Conservation (phyloP, 2,797 vertebrate species). For the Rhodeus uyekii region DNA sequence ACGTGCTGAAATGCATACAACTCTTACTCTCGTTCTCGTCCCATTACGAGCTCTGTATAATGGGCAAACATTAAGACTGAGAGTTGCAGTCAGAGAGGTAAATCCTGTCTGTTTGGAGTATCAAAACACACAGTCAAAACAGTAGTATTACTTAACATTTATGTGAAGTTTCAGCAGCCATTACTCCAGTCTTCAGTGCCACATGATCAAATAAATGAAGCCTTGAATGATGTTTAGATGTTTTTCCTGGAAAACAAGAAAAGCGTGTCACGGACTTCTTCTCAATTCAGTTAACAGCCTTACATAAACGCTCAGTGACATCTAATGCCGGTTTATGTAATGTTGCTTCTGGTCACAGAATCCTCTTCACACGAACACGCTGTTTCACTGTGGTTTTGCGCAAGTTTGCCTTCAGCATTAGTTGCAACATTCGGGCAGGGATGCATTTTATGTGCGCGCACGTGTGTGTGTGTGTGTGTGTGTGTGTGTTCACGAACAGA, state of each 20-base stretch:
- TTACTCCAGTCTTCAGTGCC: not conserved
- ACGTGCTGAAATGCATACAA: not conserved
- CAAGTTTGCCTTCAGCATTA: slow-evolving; percentile 5
- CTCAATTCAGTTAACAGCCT: not conserved
- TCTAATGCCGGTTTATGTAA: slow-evolving; percentile 14
- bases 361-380: not conserved
- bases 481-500: no score
- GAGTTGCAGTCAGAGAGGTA: not conserved
- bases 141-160: no score
- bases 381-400: slow-evolving; percentile 6
- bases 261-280: not conserved
- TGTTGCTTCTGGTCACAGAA: slow-evolving; percentile 12
- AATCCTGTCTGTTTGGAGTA: not conserved
- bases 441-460: not conserved
- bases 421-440: not conserved
- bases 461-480: no score
- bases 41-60: not conserved
- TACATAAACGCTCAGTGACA: slow-evolving; percentile 11
- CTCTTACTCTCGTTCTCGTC: not conserved
- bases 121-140: not conserved
- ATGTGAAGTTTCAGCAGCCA: not conserved
- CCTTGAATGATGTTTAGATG: not conserved
- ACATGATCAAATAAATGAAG: not conserved
- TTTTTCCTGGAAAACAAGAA: not conserved
- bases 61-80: slow-evolving; percentile 25